Percentiles rank a stretch among this genome's conserved stretches.
Conservation (phyloP, 37 sponge, comb jelly and placozoan genomes). For the Tethya wilhelma region DNA sequence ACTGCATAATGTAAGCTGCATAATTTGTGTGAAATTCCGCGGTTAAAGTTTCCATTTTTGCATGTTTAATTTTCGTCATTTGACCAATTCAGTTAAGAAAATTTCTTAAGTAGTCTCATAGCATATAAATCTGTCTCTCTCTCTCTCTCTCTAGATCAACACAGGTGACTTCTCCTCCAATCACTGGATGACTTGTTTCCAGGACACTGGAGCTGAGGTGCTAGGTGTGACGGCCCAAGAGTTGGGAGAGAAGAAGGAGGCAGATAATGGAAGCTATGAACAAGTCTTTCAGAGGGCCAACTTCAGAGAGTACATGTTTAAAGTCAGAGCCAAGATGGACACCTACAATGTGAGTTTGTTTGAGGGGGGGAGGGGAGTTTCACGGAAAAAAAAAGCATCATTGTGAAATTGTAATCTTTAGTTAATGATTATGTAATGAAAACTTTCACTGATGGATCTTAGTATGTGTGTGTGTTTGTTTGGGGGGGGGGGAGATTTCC, state of each 20-base stretch:
- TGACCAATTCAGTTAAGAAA: too few species aligned
- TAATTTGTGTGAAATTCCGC: too few species aligned
- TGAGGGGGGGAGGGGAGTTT: too few species aligned
- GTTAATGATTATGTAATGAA: too few species aligned
- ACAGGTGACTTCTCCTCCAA: constrained; percentile 71
- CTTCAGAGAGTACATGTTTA: constrained; percentile 72
- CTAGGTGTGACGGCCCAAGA: constrained; percentile 60
- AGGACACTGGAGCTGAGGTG: constrained; percentile 75
- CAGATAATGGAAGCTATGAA: constrained; percentile 71
- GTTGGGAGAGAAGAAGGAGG: constrained; percentile 80
- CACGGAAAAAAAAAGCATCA: too few species aligned
- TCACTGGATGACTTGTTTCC: constrained; percentile 86
- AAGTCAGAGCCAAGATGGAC: constrained; percentile 87
- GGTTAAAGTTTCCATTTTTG: too few species aligned
- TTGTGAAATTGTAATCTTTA: too few species aligned
- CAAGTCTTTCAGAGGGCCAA: constrained; percentile 62
- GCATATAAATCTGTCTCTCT: constrained; percentile 1
- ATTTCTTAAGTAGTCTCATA: too few species aligned
- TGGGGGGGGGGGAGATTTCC: too few species aligned
- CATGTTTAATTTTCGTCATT: too few species aligned
- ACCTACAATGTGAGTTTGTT: constrained; percentile 86
- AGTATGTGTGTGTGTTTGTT: constrained; percentile 29
- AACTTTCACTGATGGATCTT: too few species aligned
- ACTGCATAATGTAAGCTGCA: too few species aligned
- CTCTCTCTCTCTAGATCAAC: constrained; percentile 42